A percentile compares a stretch with the other conserved stretches of the same genome.
Conservation (phyloP, 2,113 vertebrate genomes). For the Gila orcuttii region DNA sequence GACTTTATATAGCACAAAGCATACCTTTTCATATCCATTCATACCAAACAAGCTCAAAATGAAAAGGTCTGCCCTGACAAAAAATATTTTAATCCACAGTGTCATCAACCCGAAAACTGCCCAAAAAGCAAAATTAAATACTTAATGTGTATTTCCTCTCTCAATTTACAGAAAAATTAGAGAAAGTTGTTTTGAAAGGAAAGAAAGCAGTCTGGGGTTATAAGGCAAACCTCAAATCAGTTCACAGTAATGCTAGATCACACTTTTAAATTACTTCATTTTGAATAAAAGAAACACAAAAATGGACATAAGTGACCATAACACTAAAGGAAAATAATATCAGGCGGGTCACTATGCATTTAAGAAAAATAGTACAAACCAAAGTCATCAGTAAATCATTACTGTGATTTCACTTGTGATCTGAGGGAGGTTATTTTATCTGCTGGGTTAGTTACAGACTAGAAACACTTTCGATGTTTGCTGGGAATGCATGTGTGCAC, state of each 20-base stretch:
- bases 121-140: constrained; percentile 58
- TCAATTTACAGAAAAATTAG: constrained; percentile 24
- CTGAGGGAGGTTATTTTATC: not conserved
- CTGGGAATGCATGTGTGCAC: constrained; percentile 17
- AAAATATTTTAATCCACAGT: constrained; percentile 42
- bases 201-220: constrained; percentile 4
- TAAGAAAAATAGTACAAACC: not conserved
- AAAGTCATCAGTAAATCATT: not conserved
- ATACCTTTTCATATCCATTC: not conserved
- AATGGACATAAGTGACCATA: not conserved
- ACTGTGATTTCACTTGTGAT: not conserved
- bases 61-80: constrained; percentile 4
- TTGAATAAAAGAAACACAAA: not conserved
- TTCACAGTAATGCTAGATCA: constrained; percentile 18
- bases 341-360: not conserved
- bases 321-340: not conserved
- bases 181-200: not conserved
- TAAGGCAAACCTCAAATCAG: constrained; percentile 2
- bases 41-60: not conserved
- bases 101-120: constrained; percentile 24
- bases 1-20: not conserved
- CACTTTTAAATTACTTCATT: not conserved
- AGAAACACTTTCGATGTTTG: not conserved
- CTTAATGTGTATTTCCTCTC: not conserved
- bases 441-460: not conserved